Evolutionary conservation across 1,140 invertebrate species (phyloP).

Genomic region (Gerris buenoi): DNA sequence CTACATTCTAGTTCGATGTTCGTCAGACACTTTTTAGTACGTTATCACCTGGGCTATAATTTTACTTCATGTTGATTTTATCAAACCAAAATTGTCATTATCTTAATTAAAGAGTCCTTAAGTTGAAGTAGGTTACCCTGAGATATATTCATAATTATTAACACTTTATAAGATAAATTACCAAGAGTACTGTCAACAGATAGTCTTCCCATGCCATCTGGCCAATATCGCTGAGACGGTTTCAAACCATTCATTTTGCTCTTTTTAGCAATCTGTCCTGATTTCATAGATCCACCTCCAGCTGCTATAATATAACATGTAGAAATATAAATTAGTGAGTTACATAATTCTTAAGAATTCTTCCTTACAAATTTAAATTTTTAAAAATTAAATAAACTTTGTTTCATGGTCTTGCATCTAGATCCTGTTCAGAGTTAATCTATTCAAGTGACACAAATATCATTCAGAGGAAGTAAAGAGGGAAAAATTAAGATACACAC

Average conservation of each 20-base stretch:
- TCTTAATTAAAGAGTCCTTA: too few relatives aligned
- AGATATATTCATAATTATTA: not conserved
- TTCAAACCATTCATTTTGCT: conserved; percentile 14
- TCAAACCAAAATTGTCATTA: too few relatives aligned
- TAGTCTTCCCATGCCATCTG: conserved; percentile 14
- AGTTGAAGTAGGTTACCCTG: not conserved
- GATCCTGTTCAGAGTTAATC: too few relatives aligned
- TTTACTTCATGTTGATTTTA: not conserved
- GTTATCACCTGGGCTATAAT: not conserved
- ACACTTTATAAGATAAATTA: conserved; percentile 5
- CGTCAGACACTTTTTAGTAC: not conserved
- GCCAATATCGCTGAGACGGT: conserved; percentile 19
- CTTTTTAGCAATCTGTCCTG: conserved; percentile 12
- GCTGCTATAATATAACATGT: too few relatives aligned
- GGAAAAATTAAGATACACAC: too few relatives aligned
- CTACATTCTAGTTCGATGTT: not conserved
- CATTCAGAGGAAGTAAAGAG: too few relatives aligned
- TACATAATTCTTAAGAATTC: too few relatives aligned
- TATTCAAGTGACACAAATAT: too few relatives aligned
- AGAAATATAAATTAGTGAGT: too few relatives aligned
- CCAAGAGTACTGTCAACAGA: conserved; percentile 16
- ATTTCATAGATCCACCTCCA: not conserved
- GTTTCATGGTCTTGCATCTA: too few relatives aligned
- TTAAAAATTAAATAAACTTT: too few relatives aligned
- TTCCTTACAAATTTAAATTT: too few relatives aligned